Conservation (phyloP, 2,113 vertebrate species). For the Nycticebus coucang region DNA sequence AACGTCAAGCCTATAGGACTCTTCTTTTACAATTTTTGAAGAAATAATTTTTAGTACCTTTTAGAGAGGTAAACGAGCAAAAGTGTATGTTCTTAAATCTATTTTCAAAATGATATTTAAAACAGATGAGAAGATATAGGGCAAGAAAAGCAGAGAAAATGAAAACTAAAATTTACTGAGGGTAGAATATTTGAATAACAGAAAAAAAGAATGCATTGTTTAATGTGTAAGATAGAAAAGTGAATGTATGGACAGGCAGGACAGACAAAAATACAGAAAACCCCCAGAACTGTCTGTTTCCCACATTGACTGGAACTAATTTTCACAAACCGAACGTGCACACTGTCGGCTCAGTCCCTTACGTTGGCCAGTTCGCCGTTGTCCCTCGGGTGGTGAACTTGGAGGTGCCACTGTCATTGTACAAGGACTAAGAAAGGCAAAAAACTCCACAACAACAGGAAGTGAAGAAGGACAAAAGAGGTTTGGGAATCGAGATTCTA, state of each 20-base stretch:
- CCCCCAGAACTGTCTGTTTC: too few species aligned
- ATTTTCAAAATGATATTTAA: not conserved
- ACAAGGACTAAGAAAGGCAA: not conserved
- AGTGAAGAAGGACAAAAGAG: constrained; percentile 3
- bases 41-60: not conserved
- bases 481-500: not conserved
- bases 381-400: too few species aligned
- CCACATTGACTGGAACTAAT: too few species aligned
- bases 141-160: not conserved
- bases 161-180: not conserved
- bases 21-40: not conserved
- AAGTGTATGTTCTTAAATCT: not conserved
- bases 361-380: too few species aligned
- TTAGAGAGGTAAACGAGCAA: not conserved
- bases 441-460: not conserved
- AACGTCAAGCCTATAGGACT: not conserved
- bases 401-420: not conserved
- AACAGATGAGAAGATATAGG: not conserved
- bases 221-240: not conserved
- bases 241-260: not conserved
- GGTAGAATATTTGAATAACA: not conserved
- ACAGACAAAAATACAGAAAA: not conserved
- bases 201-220: not conserved
- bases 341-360: too few species aligned
- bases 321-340: too few species aligned